Percentiles rank a stretch among this genome's conserved stretches.
Evolutionary conservation across 2,113 vertebrate genomes (phyloP).

Genomic region (Chamaetylas fuelleborni): DNA sequence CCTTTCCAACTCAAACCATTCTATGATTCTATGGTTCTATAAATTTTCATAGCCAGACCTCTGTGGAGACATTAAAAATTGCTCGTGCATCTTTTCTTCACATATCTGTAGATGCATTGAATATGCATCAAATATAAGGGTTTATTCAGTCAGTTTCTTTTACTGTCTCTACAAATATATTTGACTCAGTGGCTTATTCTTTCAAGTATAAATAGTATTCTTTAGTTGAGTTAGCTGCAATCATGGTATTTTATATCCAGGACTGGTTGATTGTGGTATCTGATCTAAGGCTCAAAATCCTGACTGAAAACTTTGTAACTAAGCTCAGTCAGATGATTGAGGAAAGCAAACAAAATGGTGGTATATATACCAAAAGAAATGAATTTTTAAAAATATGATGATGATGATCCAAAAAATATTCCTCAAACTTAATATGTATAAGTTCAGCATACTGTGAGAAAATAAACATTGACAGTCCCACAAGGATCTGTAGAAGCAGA

Average conservation of each 20-base stretch:
- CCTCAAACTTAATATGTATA: neutral
- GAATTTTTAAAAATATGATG: neutral
- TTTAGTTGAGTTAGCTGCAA: neutral
- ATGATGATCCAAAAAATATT: neutral
- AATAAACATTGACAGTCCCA: neutral
- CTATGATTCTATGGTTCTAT: neutral
- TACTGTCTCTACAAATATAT: neutral
- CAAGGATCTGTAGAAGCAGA: neutral
- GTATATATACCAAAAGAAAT: neutral
- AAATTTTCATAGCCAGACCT: neutral
- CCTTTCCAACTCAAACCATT: neutral
- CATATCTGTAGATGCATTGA: fast-evolving
- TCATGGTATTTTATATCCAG: neutral
- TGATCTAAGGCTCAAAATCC: neutral
- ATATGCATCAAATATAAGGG: neutral
- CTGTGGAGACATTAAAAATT: neutral
- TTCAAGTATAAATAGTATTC: neutral
- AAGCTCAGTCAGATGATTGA: neutral
- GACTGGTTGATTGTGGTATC: neutral
- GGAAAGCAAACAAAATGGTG: neutral
- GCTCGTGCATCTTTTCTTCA: neutral
- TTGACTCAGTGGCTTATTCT: neutral
- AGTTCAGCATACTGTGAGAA: neutral
- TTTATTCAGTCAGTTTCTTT: neutral
- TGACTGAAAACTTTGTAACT: neutral